Percentiles rank a stretch among this genome's conserved stretches.
phyloP scores from a whole-genome alignment of 2,888 invertebrate genomes.

The Cynaeus angustus region DNA sequence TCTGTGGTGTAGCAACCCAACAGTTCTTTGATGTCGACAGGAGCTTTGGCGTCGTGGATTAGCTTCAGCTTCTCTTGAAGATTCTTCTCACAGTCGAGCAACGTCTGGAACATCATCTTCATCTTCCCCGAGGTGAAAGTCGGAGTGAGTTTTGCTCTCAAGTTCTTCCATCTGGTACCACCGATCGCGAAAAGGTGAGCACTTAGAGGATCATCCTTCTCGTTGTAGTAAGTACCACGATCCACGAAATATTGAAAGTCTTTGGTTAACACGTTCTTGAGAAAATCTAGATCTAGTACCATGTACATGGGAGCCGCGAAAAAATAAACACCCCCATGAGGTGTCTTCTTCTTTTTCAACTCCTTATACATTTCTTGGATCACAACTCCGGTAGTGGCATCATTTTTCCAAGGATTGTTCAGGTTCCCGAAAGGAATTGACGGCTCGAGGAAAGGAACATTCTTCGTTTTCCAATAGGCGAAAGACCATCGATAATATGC shows the following conservation, averaged over 20 bases:
- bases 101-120: constrained; percentile 64
- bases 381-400: neutral
- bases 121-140: constrained; percentile 6
- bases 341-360: no score
- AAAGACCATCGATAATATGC: no score
- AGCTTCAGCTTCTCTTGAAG: no score
- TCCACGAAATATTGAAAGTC: constrained; percentile 1
- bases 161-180: constrained; percentile 1
- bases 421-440: no score
- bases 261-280: constrained; percentile 7
- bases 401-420: neutral
- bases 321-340: no score
- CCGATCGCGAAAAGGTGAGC: neutral
- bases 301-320: neutral
- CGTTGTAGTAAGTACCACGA: neutral
- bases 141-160: neutral
- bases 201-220: neutral
- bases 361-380: no score
- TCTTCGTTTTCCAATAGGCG: no score
- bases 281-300: neutral
- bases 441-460: no score
- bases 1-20: constrained; percentile 76
- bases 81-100: constrained; percentile 73
- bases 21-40: constrained; percentile 70
- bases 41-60: no score